Evolutionary conservation across 2,888 invertebrate genomes (phyloP), one percentile per base, ranked within the genome.

Genomic region (Epistrophella euchroma): DNA sequence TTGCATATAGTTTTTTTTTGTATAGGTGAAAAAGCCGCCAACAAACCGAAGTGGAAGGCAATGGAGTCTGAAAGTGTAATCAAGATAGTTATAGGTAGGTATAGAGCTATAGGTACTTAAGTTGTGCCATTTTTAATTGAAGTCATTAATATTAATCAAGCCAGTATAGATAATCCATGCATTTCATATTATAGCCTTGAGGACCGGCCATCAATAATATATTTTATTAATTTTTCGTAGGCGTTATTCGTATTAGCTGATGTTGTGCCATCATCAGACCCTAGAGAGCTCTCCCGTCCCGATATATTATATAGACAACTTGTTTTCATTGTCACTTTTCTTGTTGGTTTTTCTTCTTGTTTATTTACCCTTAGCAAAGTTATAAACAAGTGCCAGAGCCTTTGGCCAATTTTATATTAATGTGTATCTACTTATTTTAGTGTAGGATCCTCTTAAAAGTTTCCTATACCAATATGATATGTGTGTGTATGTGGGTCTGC

Each of bases 21-120:
- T 19, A 4, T 4, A 45, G 45, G 45, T 64, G 28, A 66, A 71
- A 79, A 79, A 79, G 58, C 84, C 84, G 84, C 68, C 74, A 70
- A 75, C 66, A 43, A 64, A 43, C 9, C 19, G 19, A 50, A 19
- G n/a, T 15, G 4, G 35, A 32, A 55, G 40, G 19, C 15, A 50
- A 64, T 15, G 45, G 45, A 17, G 50, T 47, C 45, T 15, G 56
- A 55, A 40, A 70, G 55, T 58, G 58, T 58, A 84, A 84, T 80
- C 71, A 84, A 75, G 58, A 79, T 71, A 58, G 9, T 4, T 35
- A 56, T 35, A 56, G 17, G 2, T 56, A 19, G 58, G 13, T 55
- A 32, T 32, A 32, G 2, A 2, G 1, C 72, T 70, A 55, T 40
- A n/a, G n/a, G n/a, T n/a, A 58, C 70, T 68, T 60, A 74, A 19